These are phyloP conservation scores for Scaptomyza graminum DNA, from an alignment of 1,140 invertebrate species.

Conservation along the genomic window DNA sequence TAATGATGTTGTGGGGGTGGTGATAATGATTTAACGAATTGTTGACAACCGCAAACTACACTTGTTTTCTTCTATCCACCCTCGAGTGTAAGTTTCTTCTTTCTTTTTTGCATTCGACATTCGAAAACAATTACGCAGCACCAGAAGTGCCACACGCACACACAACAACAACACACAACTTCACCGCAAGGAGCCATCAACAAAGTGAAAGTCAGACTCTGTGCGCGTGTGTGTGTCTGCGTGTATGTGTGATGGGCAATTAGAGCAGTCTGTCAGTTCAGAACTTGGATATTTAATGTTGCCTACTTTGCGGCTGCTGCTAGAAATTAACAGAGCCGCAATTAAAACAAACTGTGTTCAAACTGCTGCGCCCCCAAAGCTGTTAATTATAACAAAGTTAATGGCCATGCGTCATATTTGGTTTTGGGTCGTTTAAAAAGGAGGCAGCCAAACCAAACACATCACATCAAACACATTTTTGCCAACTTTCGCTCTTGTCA, in stretches of 20 bases:
- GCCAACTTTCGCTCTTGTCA: too few relatives aligned
- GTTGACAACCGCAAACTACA: slow-evolving; percentile 52
- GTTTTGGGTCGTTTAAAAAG: too few relatives aligned
- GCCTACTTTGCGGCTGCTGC: background rate
- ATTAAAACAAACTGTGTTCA: background rate
- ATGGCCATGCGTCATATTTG: too few relatives aligned
- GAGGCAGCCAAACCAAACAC: too few relatives aligned
- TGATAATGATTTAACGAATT: slow-evolving; percentile 22
- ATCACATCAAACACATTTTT: too few relatives aligned
- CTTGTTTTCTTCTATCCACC: slow-evolving; percentile 39
- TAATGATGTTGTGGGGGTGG: background rate
- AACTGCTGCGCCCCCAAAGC: background rate
- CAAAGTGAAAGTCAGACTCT: background rate
- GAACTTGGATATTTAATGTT: background rate
- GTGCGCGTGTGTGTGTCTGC: too few relatives aligned
- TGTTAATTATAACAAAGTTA: background rate
- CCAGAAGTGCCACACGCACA: slow-evolving; percentile 16
- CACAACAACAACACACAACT: slow-evolving; percentile 2
- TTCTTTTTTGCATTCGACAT: slow-evolving; percentile 41
- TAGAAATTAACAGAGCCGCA: background rate
- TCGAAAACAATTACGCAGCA: slow-evolving; percentile 55
- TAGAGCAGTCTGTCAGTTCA: background rate
- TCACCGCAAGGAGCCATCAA: slow-evolving; percentile 4
- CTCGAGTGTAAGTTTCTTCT: background rate
- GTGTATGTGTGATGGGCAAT: background rate